These are phyloP conservation scores for Drymonia ruficornis DNA, from an alignment of 2,888 invertebrate species.

Conservation along the genomic window DNA sequence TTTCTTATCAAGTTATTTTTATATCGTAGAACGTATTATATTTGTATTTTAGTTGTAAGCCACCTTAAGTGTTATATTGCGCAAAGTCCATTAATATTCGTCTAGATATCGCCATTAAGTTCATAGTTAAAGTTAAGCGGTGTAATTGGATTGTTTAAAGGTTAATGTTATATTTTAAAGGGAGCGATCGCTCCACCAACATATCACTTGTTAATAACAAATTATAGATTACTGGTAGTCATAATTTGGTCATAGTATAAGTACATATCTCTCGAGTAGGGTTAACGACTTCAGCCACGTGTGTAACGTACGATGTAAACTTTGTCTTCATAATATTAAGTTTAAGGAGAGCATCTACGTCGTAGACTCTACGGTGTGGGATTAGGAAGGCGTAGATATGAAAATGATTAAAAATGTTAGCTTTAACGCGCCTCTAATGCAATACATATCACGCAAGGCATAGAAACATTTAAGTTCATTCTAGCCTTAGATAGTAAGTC, in stretches of 20 bases:
- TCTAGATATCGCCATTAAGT: slow-evolving; percentile 61
- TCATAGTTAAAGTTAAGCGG: slow-evolving; percentile 61
- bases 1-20: slow-evolving; percentile 72
- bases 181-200: slow-evolving; percentile 81
- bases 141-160: slow-evolving; percentile 68
- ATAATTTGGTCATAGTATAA: slow-evolving; percentile 78
- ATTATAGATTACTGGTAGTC: slow-evolving; percentile 73
- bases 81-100: slow-evolving; percentile 67
- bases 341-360: slow-evolving; percentile 37
- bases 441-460: slow-evolving; percentile 84
- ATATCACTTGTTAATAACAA: slow-evolving; percentile 84
- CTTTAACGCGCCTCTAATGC: slow-evolving; percentile 80
- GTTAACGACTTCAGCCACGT: slow-evolving; percentile 51
- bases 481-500: slow-evolving; percentile 70
- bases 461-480: slow-evolving; percentile 78
- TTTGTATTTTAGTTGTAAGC: slow-evolving; percentile 78
- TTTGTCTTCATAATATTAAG: slow-evolving; percentile 51
- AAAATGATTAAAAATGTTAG: slow-evolving; percentile 58
- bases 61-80: slow-evolving; percentile 79
- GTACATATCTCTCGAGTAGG: slow-evolving; percentile 75
- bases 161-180: slow-evolving; percentile 69
- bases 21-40: slow-evolving; percentile 59
- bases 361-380: too few relatives aligned
- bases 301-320: slow-evolving; percentile 44
- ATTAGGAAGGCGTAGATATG: slow-evolving; percentile 51